Conservation (phyloP, 1,140 invertebrate species). For the Musca vetustissima region DNA sequence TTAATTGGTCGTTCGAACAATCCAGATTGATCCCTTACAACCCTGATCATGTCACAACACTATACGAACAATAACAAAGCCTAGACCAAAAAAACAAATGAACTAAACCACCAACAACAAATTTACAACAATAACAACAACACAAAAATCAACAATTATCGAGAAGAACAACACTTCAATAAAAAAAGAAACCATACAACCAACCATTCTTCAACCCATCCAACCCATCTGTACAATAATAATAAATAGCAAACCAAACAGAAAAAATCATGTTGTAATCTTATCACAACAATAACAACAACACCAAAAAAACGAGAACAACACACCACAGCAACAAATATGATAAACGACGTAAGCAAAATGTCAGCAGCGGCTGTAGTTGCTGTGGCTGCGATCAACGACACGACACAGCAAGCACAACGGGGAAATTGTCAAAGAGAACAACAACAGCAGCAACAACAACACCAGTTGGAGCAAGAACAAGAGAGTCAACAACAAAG, state of each 20-base stretch:
- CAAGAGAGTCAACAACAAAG: background rate
- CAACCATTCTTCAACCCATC: background rate
- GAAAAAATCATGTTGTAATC: background rate
- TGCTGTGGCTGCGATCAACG: conserved; percentile 30
- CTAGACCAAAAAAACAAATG: too few relatives aligned
- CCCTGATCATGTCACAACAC: too few relatives aligned
- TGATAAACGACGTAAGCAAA: conserved; percentile 35
- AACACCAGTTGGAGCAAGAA: too few relatives aligned
- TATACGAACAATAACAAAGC: too few relatives aligned
- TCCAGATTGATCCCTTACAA: too few relatives aligned
- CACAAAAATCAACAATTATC: too few relatives aligned
- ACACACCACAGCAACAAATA: too few relatives aligned
- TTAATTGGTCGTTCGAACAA: too few relatives aligned
- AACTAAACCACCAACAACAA: too few relatives aligned
- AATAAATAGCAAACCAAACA: too few relatives aligned
- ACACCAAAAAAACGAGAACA: background rate
- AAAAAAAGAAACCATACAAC: background rate
- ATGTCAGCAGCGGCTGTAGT: conserved; percentile 23
- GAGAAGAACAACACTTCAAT: background rate
- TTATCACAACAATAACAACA: background rate
- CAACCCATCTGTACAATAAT: background rate
- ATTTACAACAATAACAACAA: too few relatives aligned
- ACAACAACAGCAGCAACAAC: background rate
- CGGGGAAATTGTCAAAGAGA: too few relatives aligned
- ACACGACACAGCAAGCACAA: conserved; percentile 30